Percentiles rank a stretch among this genome's conserved stretches.
Evolutionary conservation across 2,888 invertebrate genomes (phyloP).

Genomic region (Drosophila conformis): DNA sequence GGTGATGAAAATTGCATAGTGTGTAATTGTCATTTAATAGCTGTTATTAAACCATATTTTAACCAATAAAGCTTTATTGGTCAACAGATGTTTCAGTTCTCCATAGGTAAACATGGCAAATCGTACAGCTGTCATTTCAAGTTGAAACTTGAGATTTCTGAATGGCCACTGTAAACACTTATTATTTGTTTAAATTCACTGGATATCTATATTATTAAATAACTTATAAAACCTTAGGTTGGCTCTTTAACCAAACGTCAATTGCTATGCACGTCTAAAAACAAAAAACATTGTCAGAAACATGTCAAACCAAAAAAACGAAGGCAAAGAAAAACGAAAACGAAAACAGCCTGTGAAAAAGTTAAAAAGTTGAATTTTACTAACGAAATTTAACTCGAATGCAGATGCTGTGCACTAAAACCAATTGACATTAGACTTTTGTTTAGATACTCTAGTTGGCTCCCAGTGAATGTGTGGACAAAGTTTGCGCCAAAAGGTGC

Average conservation of each 20-base stretch:
- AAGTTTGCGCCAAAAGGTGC: constrained; percentile 53
- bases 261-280: not conserved
- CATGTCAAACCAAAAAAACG: constrained; percentile 26
- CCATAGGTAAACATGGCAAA: constrained; percentile 12
- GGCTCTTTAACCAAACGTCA: not conserved
- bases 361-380: constrained; percentile 65
- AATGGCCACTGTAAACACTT: too few relatives aligned
- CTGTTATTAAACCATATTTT: constrained; percentile 32
- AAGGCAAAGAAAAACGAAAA: not conserved
- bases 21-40: constrained; percentile 46
- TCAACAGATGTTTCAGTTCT: constrained; percentile 42
- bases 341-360: constrained; percentile 37
- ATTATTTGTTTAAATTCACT: not conserved
- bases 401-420: constrained; percentile 51
- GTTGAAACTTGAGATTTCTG: not conserved
- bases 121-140: constrained; percentile 19
- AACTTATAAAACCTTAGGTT: too few relatives aligned
- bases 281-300: constrained; percentile 24
- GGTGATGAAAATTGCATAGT: constrained; percentile 58
- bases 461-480: constrained; percentile 38
- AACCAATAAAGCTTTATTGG: constrained; percentile 6
- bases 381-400: constrained; percentile 58
- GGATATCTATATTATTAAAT: not conserved
- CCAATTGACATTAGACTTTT: constrained; percentile 72
- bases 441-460: constrained; percentile 52